Conservation (phyloP, 2,113 vertebrate species). For the Stigmatopora argus region DNA sequence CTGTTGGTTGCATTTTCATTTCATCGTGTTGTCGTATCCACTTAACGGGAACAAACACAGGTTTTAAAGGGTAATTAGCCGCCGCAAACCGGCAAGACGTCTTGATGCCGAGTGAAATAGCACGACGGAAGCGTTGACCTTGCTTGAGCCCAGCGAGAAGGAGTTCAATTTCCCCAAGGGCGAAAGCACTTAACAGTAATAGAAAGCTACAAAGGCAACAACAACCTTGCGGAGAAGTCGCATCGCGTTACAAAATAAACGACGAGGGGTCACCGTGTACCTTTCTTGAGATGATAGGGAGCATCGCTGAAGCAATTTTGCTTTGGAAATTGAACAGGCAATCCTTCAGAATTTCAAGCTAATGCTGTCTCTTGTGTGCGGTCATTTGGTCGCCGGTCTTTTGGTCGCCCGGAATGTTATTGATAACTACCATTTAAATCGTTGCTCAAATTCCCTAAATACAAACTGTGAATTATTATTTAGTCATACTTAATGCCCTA, state of each 20-base stretch:
- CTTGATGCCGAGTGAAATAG: constrained; percentile 29
- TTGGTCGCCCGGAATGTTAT: too few relatives aligned
- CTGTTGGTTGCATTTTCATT: constrained; percentile 52
- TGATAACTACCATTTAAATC: too few relatives aligned
- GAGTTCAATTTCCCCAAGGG: constrained; percentile 40
- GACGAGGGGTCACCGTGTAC: constrained; percentile 9
- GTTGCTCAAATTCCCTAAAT: too few relatives aligned
- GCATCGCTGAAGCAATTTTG: constrained; percentile 11
- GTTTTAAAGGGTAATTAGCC: constrained; percentile 24
- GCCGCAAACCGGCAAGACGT: constrained; percentile 20
- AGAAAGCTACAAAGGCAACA: constrained; percentile 28
- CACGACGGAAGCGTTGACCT: constrained; percentile 50
- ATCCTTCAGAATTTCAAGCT: background rate
- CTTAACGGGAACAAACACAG: constrained; percentile 9
- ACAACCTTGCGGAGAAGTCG: constrained; percentile 20
- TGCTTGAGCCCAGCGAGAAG: constrained; percentile 31
- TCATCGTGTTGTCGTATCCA: constrained; percentile 43
- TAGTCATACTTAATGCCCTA: too few relatives aligned
- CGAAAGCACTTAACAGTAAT: constrained; percentile 48
- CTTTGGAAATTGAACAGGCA: constrained; percentile 9
- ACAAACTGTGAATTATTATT: too few relatives aligned
- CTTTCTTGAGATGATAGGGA: background rate
- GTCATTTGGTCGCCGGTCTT: too few relatives aligned
- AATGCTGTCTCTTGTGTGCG: too few relatives aligned
- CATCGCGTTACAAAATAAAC: constrained; percentile 17